Conservation (phyloP, 2,888 invertebrate species). For the Pachliopta kotzebuea region DNA sequence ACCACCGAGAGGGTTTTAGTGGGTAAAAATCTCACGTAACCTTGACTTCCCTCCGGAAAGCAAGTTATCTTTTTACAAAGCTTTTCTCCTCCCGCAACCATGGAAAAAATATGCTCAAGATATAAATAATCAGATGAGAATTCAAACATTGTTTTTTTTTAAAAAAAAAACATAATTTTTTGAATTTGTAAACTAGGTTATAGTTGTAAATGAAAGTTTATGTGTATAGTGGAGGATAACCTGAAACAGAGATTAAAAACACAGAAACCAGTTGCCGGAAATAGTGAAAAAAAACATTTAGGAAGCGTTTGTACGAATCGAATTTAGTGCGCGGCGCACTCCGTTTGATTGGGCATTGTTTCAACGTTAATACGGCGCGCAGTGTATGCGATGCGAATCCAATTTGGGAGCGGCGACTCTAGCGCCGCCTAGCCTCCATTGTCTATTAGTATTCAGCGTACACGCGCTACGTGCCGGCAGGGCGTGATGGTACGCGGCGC, state of each 20-base stretch:
- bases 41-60: no score
- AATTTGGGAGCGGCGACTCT: constrained; percentile 59
- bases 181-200: neutral
- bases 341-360: constrained; percentile 73
- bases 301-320: constrained; percentile 27
- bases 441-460: constrained; percentile 61
- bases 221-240: neutral
- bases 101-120: no score
- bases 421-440: constrained; percentile 47
- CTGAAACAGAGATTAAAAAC: constrained; percentile 6
- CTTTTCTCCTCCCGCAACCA: no score
- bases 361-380: constrained; percentile 56
- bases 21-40: no score
- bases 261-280: constrained; percentile 1
- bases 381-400: constrained; percentile 61
- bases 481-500: constrained; percentile 58
- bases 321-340: constrained; percentile 38
- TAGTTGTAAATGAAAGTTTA: neutral
- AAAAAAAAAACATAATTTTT: neutral
- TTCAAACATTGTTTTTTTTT: neutral
- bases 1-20: no score
- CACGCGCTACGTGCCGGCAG: constrained; percentile 55
- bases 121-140: no score
- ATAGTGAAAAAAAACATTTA: constrained; percentile 25
- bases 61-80: no score